These are phyloP conservation scores for Macrotis lagotis DNA, from an alignment of 2,113 vertebrate species.

Conservation along the genomic window DNA sequence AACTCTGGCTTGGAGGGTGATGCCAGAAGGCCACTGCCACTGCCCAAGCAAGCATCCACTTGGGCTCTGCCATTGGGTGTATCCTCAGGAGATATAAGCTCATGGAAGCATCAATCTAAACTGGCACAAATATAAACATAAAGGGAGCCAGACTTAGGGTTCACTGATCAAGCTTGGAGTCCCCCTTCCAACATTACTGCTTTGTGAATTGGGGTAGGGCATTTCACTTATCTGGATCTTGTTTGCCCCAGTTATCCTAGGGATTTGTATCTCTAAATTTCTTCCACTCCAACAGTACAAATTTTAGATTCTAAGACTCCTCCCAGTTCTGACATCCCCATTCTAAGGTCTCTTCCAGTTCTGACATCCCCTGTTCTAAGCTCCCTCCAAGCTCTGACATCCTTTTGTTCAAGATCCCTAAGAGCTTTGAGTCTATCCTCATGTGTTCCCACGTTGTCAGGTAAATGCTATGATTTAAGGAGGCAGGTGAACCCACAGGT, in stretches of 20 bases:
- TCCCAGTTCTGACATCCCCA: too few relatives aligned
- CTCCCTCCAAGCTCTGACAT: neutral
- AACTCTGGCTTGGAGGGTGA: neutral
- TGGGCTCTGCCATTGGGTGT: constrained; percentile 1
- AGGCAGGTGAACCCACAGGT: neutral
- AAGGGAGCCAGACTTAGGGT: fast-evolving
- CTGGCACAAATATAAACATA: neutral
- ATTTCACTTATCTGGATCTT: neutral
- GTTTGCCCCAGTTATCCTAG: neutral
- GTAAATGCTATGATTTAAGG: neutral
- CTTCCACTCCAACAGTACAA: neutral
- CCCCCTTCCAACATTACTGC: neutral
- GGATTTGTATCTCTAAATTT: neutral
- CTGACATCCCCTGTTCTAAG: too few relatives aligned
- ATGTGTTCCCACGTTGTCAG: neutral
- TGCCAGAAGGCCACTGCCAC: neutral
- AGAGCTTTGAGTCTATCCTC: neutral
- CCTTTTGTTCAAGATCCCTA: neutral
- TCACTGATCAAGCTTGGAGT: neutral
- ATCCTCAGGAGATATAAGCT: constrained; percentile 3
- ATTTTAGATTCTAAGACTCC: neutral
- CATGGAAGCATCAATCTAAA: constrained; percentile 38
- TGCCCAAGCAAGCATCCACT: neutral
- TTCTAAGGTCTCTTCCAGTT: too few relatives aligned
- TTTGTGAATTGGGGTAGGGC: neutral